Base-by-base conservation (phyloP, 2,113 vertebrate genomes). In the Trochalopteron elliotii region DNA sequence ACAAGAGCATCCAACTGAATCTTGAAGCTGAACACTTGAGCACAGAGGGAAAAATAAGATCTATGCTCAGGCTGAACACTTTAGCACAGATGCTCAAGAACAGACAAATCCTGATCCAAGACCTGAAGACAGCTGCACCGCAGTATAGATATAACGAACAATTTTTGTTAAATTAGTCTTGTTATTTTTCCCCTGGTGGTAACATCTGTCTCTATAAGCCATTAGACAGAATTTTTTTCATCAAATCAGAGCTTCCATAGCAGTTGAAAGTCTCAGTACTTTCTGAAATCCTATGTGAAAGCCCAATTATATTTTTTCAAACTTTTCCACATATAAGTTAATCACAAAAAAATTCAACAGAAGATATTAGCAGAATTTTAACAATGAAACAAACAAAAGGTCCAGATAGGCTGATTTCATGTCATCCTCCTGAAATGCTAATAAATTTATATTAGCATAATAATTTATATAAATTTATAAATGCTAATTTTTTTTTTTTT, bases 121-220 rank as follows among this genome's bases (percentile, higher is more conserved):
- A 44, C 35, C 28, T 44, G 42, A 70, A 57, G 40, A 23, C 14
- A 69, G 8, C 15, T 69, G 30, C 15, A 47, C 9, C 14, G 31
- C 7, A 44, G 8, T 22, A 35, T 2, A 60, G 11, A 13, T 16
- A 30, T 27, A 47, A 33, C 0, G 0, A 71, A 37, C 2, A 9
- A 1, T 18, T 68, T 86, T 77, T 83, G 8, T 27, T 23, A 37
- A 31, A 37, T 53, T 8, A 9, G 10, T 60, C 23, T 21, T 31
- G 12, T 16, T 56, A 4, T 56, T 87, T 24, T 61, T 83, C 25
- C 9, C 8, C 21, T 42, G 6, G 2, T 49, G 23, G 7, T 16
- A 67, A 7, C 9, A 56, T 45, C 33, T 64, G 5, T 39, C 25
- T 68, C 76, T n/a, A 76, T 52, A 92, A 71, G 4, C 10, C 23